Evolutionary conservation across 1,140 invertebrate genomes (phyloP), one percentile per base, ranked within the genome.

Genomic region (Drosophila gunungcola): DNA sequence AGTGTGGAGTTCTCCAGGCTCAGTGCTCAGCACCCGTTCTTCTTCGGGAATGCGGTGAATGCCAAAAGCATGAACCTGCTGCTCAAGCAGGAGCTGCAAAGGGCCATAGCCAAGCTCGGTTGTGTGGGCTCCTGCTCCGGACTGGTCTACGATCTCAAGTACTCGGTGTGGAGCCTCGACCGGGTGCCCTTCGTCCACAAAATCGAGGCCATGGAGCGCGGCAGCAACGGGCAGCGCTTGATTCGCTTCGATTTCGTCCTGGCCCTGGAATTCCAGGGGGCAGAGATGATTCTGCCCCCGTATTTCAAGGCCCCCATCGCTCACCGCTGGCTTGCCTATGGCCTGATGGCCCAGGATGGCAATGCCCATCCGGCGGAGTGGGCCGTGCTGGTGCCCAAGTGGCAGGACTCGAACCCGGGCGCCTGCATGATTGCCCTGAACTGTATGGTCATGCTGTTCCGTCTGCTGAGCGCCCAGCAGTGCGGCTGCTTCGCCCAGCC

Each of bases 221-320:
- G 10, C 5, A 56, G 3, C 12, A 6, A 7, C 10, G 1, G 12
- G 1, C 5, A 45, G 7, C 56, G 60, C 0, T 48, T 42, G 41
- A 78, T 85, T 1, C 54, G 78, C 43, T 67, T 81, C 11, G 81
- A 85, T 7, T 85, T 85, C 9, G 62, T 81, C 0, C 27, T 85
- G 51, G 81, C 73, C 0, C 0, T 86, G 6, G 68, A 27, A 4
- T 86, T 85, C 25, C 39, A 74, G 29, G 64, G 64, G 1, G 45
- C 25, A 6, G 57, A 53, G 3, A 0, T 53, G 7, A 53, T 49
- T 1, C 13, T 86, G 38, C 82, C 81, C 0, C 2, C 45, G 0
- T 78, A 69, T 13, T 85, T 45, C 21, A 7, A 67, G 0, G 63
- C 64, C 0, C 68, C 68, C 6, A 38, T 65, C 4, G 29, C 27